Evolutionary conservation across 2,113 vertebrate genomes (phyloP).

Genomic region (Leptocoma aspasia): DNA sequence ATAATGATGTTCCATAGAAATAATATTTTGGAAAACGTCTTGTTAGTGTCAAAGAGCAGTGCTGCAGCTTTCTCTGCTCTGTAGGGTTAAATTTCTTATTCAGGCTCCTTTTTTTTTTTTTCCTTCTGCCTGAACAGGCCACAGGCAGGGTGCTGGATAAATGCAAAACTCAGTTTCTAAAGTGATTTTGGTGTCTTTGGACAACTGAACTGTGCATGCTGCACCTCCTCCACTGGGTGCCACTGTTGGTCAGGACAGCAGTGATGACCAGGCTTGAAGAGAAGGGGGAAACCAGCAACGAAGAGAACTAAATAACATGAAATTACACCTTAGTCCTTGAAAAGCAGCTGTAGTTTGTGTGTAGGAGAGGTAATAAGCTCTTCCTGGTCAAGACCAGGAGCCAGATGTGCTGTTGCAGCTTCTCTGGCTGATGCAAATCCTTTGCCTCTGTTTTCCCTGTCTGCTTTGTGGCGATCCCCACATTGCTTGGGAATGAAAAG

Average conservation of each 20-base stretch:
- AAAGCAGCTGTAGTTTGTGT: neutral
- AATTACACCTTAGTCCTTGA: neutral
- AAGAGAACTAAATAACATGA: neutral
- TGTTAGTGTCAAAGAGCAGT: neutral
- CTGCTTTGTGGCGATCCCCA: neutral
- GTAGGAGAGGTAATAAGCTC: neutral
- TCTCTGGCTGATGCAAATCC: neutral
- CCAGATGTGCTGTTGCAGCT: neutral
- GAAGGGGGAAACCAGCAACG: neutral
- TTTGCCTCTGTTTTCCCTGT: neutral
- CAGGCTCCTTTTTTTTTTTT: neutral
- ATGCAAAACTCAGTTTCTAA: neutral
- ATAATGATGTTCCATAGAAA: neutral
- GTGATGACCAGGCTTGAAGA: neutral
- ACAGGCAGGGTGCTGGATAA: neutral
- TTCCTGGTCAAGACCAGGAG: neutral
- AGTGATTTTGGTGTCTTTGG: neutral
- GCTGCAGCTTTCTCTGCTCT: neutral
- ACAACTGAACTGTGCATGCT: neutral
- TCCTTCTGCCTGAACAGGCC: neutral
- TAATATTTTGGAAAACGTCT: neutral
- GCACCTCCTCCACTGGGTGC: constrained; percentile 34
- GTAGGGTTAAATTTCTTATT: neutral
- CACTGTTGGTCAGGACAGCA: constrained; percentile 27
- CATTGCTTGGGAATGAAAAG: neutral